phyloP scores from a whole-genome alignment of 1,140 invertebrate genomes.

The Druon quercuslanigerum region DNA sequence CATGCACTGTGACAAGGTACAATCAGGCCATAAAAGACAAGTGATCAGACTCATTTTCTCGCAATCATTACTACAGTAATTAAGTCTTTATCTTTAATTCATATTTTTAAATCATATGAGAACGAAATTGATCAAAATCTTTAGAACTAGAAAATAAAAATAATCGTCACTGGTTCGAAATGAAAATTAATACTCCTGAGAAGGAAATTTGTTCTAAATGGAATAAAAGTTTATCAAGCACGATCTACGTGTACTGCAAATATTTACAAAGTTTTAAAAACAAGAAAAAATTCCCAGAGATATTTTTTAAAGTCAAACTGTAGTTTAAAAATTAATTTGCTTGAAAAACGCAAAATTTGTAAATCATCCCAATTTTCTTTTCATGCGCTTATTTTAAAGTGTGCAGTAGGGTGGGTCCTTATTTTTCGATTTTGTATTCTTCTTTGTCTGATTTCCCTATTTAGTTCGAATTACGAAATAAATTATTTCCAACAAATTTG shows the following conservation, averaged over 20 bases:
- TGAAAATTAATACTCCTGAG: background rate
- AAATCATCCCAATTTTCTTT: conserved; percentile 15
- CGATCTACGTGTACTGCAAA: background rate
- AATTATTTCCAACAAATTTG: too few relatives aligned
- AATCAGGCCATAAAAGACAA: conserved; percentile 43
- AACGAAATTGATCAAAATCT: conserved; percentile 1
- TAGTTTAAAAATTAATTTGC: conserved; percentile 17
- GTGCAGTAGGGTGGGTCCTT: too few relatives aligned
- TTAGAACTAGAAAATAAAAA: background rate
- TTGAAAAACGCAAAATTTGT: background rate
- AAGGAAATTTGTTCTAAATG: background rate
- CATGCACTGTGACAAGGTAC: conserved; percentile 58
- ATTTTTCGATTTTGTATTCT: too few relatives aligned
- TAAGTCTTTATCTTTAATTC: background rate
- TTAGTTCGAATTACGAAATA: too few relatives aligned
- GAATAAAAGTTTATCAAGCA: background rate
- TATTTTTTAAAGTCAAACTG: conserved; percentile 19
- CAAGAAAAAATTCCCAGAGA: conserved; percentile 4
- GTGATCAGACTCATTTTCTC: conserved; percentile 25
- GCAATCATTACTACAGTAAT: background rate
- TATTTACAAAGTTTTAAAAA: conserved; percentile 23
- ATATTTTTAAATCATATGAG: background rate
- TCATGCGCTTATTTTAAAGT: background rate
- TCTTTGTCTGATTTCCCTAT: too few relatives aligned
- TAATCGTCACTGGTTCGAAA: background rate